phyloP scores from a whole-genome alignment of 2,888 invertebrate species.

The Archaeoteleia sp. region DNA sequence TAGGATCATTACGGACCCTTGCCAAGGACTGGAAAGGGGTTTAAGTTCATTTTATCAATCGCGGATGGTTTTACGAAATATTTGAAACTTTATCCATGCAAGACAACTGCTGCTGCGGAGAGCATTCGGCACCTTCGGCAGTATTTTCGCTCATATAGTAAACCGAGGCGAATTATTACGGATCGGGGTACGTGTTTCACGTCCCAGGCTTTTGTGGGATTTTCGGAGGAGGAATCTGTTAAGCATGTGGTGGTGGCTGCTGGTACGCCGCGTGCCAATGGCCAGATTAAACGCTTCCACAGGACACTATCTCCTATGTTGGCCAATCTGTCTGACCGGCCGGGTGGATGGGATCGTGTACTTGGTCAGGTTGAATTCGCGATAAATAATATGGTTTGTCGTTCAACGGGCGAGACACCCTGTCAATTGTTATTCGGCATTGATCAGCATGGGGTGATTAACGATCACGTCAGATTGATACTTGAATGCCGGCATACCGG shows the following conservation, averaged over 20 bases:
- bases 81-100: slow-evolving; percentile 16
- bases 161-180: slow-evolving; percentile 61
- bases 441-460: slow-evolving; percentile 52
- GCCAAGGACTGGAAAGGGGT: slow-evolving; percentile 30
- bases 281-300: slow-evolving; percentile 66
- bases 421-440: slow-evolving; percentile 60
- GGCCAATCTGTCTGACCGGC: slow-evolving; percentile 22
- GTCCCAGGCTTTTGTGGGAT: slow-evolving; percentile 57
- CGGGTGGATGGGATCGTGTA: slow-evolving; percentile 4
- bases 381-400: slow-evolving; percentile 52
- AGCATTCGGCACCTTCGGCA: slow-evolving; percentile 59
- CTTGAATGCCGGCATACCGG: background rate
- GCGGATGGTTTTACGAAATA: slow-evolving; percentile 59
- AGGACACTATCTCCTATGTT: slow-evolving; percentile 49
- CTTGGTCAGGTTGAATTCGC: slow-evolving; percentile 24
- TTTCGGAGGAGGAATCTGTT: slow-evolving; percentile 59
- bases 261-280: slow-evolving; percentile 63
- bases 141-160: slow-evolving; percentile 60
- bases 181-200: slow-evolving; percentile 71
- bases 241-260: slow-evolving; percentile 58
- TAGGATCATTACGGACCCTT: slow-evolving; percentile 59
- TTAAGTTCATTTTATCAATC: slow-evolving; percentile 28
- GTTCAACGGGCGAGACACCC: slow-evolving; percentile 56
- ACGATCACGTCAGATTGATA: slow-evolving; percentile 37
- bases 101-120: slow-evolving; percentile 43